Base-by-base conservation (phyloP, 2,888 invertebrate genomes). In the Seira musarum region DNA sequence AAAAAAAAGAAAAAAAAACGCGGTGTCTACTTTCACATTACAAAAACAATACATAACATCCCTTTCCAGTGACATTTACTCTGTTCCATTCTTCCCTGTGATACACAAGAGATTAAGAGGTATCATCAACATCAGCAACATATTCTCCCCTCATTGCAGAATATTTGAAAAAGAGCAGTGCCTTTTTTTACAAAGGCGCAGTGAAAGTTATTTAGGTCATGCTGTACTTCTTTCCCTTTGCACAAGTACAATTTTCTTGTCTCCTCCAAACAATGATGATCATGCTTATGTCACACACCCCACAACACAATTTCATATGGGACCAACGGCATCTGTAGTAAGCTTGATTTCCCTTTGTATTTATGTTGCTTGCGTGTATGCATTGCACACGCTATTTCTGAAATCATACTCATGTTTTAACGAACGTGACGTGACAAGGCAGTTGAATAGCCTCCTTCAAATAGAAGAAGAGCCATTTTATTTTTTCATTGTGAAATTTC, bases 341-440 rank as follows among this genome's bases (percentile, higher is more conserved):
- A 40, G 40, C 40, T 40, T 40, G 6, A 40, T 40, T 40, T 40
- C 40, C 40, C 40, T 40, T 40, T 40, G 6, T 40, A 40, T 40
- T 40, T 40, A 40, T 13, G 13, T n/a, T n/a, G n/a, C n/a, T n/a
- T n/a, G n/a, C n/a, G n/a, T n/a, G n/a, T n/a, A n/a, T n/a, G n/a
- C 61, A 46, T 35, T 19, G 65, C 53, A 70, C 66, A 60, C n/a
- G n/a, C 66, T 80, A 30, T 67, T 49, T 49, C 70, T 80, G 80
- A 80, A 80, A 80, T 80, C 80, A 80, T 74, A 80, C 74, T 69
- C 80, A 80, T 80, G 80, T 80, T 80, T 73, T 66, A 74, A 70
- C 22, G 74, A 70, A 80, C 80, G 80, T 80, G 80, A 80, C 80
- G 74, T 80, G 80, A 80, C 80, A 74, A 73, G 74, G 70, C 68